These are phyloP conservation scores for Drosophila lowei DNA, from an alignment of 1,140 invertebrate species.

Conservation along the genomic window DNA sequence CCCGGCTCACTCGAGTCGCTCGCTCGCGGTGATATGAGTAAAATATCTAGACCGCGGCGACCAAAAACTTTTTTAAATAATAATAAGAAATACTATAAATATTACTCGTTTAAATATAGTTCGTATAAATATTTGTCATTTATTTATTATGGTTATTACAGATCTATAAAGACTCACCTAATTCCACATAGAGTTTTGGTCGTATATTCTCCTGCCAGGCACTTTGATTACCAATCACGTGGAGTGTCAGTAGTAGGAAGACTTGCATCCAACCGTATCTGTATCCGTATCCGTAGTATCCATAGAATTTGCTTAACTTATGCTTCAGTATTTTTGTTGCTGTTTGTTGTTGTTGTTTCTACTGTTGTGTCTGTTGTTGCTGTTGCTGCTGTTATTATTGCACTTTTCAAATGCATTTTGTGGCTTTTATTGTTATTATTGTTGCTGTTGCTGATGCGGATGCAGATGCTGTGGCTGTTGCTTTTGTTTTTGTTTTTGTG, in stretches of 20 bases:
- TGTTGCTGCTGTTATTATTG: constrained; percentile 47
- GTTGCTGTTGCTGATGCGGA: constrained; percentile 26
- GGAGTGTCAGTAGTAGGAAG: constrained; percentile 82
- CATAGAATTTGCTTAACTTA: constrained; percentile 47
- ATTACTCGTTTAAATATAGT: no score
- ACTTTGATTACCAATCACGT: constrained; percentile 83
- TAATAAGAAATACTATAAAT: no score
- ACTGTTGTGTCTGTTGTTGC: constrained; percentile 36
- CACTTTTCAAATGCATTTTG: constrained; percentile 49
- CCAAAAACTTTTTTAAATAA: no score
- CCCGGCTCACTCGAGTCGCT: no score
- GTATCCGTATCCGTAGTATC: constrained; percentile 9
- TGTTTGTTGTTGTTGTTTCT: constrained; percentile 34
- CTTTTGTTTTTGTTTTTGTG: constrained; percentile 38
- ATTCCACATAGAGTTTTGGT: constrained; percentile 93
- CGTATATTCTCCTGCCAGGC: constrained; percentile 94
- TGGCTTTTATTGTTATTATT: constrained; percentile 45
- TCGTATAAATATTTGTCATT: no score
- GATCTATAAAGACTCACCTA: constrained; percentile 86
- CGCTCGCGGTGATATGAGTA: no score
- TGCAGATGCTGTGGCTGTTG: constrained; percentile 33
- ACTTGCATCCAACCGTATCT: constrained; percentile 69
- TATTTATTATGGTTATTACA: no score
- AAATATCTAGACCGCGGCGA: no score
- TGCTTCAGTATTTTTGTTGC: constrained; percentile 58